phyloP scores from a whole-genome alignment of 2,113 vertebrate genomes.

The Platichthys flesus region DNA sequence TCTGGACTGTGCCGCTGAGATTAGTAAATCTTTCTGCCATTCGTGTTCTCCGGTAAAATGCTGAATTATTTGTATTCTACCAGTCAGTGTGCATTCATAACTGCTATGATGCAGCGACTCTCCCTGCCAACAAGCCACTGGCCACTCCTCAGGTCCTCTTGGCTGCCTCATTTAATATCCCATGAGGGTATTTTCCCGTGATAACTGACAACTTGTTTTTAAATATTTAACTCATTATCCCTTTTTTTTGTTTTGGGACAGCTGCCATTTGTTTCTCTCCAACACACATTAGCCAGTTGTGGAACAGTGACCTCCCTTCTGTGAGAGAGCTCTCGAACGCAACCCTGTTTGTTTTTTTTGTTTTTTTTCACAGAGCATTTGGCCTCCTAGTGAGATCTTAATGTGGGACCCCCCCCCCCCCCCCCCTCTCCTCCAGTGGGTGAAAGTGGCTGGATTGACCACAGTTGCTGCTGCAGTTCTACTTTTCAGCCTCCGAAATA shows the following conservation, averaged over 20 bases:
- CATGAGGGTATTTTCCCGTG: neutral
- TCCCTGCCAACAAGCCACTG: conserved; percentile 54
- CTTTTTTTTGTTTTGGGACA: too few relatives aligned
- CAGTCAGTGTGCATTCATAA: conserved; percentile 32
- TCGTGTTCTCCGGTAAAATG: neutral
- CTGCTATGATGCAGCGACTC: conserved; percentile 39
- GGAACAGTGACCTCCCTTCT: conserved; percentile 26
- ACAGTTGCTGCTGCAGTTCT: conserved; percentile 37
- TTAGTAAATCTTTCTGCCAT: conserved; percentile 1
- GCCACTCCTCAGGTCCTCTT: conserved; percentile 38
- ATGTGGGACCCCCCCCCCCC: conserved; percentile 32
- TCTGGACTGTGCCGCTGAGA: conserved; percentile 6
- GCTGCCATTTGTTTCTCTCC: conserved; percentile 46
- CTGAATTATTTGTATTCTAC: neutral
- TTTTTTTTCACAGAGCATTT: conserved; percentile 43
- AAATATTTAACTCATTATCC: conserved; percentile 35
- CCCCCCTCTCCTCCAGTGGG: too few relatives aligned
- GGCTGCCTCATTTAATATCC: too few relatives aligned
- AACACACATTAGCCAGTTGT: conserved; percentile 26
- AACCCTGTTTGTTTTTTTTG: neutral
- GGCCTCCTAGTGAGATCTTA: conserved; percentile 51
- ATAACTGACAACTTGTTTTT: neutral
- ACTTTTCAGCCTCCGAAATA: conserved; percentile 3
- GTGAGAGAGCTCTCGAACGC: conserved; percentile 44
- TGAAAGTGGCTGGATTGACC: conserved; percentile 43